Conservation (phyloP, 2,113 vertebrate genomes). For the Ceuthmochares aereus region DNA sequence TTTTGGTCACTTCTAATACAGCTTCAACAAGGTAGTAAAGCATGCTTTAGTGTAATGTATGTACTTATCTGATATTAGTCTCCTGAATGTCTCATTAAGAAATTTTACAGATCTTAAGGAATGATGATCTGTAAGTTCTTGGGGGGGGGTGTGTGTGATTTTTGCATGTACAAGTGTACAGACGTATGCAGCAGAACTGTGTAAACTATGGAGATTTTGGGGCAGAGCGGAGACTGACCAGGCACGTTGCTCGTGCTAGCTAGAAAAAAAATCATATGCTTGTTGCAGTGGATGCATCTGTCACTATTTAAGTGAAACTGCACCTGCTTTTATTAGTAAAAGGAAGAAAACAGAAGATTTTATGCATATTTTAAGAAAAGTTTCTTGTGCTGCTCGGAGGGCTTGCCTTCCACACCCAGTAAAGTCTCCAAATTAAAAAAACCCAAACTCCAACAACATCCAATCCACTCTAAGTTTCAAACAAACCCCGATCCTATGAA, state of each 20-base stretch:
- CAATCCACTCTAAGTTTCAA: neutral
- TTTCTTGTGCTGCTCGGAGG: neutral
- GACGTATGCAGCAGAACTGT: fast-evolving
- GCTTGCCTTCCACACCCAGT: neutral
- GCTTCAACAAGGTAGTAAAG: slow-evolving; percentile 35
- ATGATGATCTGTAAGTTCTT: neutral
- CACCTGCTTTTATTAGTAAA: neutral
- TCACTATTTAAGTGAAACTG: slow-evolving; percentile 10
- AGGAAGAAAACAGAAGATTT: neutral
- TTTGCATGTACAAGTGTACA: fast-evolving
- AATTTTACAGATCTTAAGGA: neutral
- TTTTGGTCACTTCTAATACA: slow-evolving; percentile 49
- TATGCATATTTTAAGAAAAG: neutral
- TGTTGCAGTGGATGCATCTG: neutral
- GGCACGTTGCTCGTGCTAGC: neutral
- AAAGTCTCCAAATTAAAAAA: neutral
- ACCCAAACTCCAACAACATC: neutral
- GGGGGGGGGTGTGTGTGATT: neutral
- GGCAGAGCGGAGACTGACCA: neutral
- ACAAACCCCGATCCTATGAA: neutral
- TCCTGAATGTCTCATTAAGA: neutral
- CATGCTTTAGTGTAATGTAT: neutral
- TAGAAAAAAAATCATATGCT: neutral
- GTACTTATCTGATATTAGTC: slow-evolving; percentile 16
- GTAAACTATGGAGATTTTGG: neutral